phyloP scores from a whole-genome alignment of 1,140 invertebrate genomes.

The Colletes latitarsis region DNA sequence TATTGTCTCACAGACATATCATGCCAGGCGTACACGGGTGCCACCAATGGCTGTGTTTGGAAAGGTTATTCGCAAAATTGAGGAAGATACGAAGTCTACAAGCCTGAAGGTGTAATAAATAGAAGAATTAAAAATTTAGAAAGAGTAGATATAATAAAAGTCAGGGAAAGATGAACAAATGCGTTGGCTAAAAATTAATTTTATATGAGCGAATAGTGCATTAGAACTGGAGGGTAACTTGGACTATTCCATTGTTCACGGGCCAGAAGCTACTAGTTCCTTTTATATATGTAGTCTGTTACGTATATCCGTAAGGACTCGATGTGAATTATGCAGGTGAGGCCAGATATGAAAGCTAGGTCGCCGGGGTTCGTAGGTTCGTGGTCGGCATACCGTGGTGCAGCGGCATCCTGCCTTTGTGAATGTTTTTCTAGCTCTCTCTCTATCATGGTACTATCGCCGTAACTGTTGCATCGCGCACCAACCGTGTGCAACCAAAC shows the following conservation, averaged over 20 bases:
- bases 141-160: no score
- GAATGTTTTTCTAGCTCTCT: constrained; percentile 45
- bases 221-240: neutral
- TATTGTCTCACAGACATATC: no score
- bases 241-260: constrained; percentile 16
- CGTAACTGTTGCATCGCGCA: neutral
- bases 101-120: no score
- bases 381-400: constrained; percentile 60
- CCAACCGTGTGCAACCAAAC: neutral
- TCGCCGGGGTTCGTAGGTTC: constrained; percentile 63
- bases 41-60: no score
- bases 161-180: no score
- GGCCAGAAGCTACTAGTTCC: neutral
- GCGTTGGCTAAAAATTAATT: no score
- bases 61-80: no score
- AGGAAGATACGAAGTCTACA: no score
- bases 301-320: constrained; percentile 20
- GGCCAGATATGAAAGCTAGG: constrained; percentile 67
- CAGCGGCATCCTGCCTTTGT: constrained; percentile 72
- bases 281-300: constrained; percentile 11
- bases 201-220: no score
- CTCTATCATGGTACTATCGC: constrained; percentile 19
- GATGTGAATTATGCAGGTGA: constrained; percentile 59
- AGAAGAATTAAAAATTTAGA: no score
- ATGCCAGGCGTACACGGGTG: no score